These are phyloP conservation scores for Bombus pyrosoma DNA, from an alignment of 1,140 invertebrate species.

Conservation along the genomic window DNA sequence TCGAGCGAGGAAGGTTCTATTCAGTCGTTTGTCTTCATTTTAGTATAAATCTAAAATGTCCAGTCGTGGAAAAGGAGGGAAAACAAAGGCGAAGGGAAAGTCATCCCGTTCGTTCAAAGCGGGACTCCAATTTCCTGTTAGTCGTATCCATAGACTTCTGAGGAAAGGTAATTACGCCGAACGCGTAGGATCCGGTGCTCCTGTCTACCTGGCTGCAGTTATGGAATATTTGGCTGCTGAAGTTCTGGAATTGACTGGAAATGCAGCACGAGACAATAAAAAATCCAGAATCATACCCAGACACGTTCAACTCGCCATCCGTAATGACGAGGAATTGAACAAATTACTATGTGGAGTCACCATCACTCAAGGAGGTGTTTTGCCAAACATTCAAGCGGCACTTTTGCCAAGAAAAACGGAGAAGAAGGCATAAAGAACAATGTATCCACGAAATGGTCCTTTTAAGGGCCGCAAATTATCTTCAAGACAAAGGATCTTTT, in stretches of 20 bases:
- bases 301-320: constrained; percentile 71
- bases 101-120: constrained; percentile 82
- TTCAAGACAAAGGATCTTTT: not conserved
- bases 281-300: constrained; percentile 63
- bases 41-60: constrained; percentile 73
- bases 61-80: constrained; percentile 80
- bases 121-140: constrained; percentile 70
- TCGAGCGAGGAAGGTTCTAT: not conserved
- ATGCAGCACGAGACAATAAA: constrained; percentile 61
- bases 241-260: constrained; percentile 80
- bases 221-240: constrained; percentile 83
- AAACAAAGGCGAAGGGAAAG: constrained; percentile 82
- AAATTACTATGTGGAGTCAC: constrained; percentile 87
- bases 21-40: not conserved
- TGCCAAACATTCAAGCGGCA: constrained; percentile 85
- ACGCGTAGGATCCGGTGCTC: constrained; percentile 81
- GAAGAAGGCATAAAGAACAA: constrained; percentile 75
- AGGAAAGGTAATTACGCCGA: constrained; percentile 70
- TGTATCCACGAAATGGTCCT: constrained; percentile 54
- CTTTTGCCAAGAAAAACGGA: constrained; percentile 57
- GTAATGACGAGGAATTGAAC: constrained; percentile 85
- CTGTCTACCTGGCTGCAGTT: constrained; percentile 75
- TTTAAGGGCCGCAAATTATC: constrained; percentile 50
- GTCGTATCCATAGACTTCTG: constrained; percentile 56
- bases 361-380: constrained; percentile 87